A percentile compares a stretch with the other conserved stretches of the same genome.
Conservation (phyloP, 1,140 invertebrate genomes). For the Trialeurodes vaporariorum region DNA sequence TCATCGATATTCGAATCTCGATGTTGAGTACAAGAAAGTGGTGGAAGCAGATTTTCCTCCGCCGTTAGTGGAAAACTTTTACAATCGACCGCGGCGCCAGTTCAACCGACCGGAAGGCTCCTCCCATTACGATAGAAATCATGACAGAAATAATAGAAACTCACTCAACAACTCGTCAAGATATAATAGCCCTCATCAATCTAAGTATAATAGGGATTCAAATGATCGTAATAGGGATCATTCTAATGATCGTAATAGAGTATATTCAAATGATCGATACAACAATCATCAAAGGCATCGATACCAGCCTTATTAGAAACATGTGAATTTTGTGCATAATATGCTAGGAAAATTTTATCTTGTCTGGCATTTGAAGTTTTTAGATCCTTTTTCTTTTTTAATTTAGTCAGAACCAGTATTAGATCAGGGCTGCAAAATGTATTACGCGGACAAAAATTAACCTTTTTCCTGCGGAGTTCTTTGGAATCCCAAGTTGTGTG, state of each 20-base stretch:
- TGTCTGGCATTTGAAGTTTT: too few relatives aligned
- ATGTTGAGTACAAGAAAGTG: conserved; percentile 37
- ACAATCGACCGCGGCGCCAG: conserved; percentile 29
- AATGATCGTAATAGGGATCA: neutral
- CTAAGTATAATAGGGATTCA: neutral
- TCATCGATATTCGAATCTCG: conserved; percentile 40
- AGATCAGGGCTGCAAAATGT: too few relatives aligned
- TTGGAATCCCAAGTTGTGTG: too few relatives aligned
- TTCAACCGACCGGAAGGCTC: neutral
- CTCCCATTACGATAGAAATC: neutral
- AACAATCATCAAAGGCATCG: too few relatives aligned
- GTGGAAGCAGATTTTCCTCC: conserved; percentile 28
- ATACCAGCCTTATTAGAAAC: too few relatives aligned
- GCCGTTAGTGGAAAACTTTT: conserved; percentile 42
- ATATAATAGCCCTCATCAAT: neutral
- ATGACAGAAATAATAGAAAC: neutral
- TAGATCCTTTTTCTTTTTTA: too few relatives aligned
- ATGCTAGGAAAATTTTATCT: too few relatives aligned
- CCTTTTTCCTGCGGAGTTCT: too few relatives aligned
- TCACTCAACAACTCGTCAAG: too few relatives aligned
- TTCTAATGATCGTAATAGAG: neutral
- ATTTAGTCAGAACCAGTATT: too few relatives aligned
- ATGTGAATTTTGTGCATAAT: too few relatives aligned
- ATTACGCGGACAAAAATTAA: too few relatives aligned
- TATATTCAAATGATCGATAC: neutral